A percentile compares a stretch with the other conserved stretches of the same genome.
Evolutionary conservation across 2,113 vertebrate species (phyloP).

Genomic region (Suncus etruscus): DNA sequence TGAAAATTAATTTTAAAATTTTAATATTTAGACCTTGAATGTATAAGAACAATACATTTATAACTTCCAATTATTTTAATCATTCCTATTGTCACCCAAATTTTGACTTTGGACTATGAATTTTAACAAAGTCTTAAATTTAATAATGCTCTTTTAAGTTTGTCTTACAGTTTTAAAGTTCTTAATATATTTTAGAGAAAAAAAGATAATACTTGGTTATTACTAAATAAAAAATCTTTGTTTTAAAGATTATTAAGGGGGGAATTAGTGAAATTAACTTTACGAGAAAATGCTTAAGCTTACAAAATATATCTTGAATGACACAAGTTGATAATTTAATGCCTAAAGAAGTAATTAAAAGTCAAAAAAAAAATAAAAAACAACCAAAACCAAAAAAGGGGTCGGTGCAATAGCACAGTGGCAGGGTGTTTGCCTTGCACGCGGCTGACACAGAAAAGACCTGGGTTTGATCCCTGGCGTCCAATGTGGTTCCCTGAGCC

Average conservation of each 20-base stretch:
- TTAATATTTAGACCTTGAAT: conserved; percentile 11
- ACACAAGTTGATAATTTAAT: neutral
- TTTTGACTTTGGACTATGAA: conserved; percentile 31
- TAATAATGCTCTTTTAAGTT: conserved; percentile 48
- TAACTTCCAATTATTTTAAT: conserved; percentile 54
- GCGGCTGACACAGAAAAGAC: too few species aligned
- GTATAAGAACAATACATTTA: conserved; percentile 46
- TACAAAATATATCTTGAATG: neutral
- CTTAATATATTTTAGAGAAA: conserved; percentile 52
- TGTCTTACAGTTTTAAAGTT: conserved; percentile 40
- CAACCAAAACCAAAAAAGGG: too few species aligned
- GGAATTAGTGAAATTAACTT: conserved; percentile 40
- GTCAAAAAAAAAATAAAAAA: too few species aligned
- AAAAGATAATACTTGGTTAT: neutral
- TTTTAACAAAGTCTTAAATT: conserved; percentile 60
- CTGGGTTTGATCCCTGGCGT: too few species aligned
- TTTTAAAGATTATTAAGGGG: conserved; percentile 21
- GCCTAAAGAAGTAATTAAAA: neutral
- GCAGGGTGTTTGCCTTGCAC: too few species aligned
- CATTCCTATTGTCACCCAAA: conserved; percentile 26
- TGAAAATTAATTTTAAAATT: conserved; percentile 55
- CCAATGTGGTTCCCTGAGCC: too few species aligned
- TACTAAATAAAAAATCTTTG: neutral
- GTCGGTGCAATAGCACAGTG: too few species aligned
- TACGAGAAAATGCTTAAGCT: conserved; percentile 8